Conservation (phyloP, 2,113 vertebrate genomes). For the Ifrita kowaldi region DNA sequence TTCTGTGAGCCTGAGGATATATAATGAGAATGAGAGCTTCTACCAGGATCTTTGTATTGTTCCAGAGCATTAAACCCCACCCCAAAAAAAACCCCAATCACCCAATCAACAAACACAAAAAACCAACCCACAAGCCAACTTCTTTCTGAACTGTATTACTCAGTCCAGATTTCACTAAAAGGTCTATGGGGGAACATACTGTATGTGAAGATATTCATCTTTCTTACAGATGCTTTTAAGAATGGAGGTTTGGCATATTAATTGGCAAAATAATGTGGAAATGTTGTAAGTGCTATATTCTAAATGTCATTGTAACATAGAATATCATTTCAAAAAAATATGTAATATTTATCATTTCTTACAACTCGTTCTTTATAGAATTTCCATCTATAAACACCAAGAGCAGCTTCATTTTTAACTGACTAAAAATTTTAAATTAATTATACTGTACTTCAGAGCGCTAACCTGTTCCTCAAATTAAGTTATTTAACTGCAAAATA, state of each 20-base stretch:
- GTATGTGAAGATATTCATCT: not conserved
- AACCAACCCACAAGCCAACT: not conserved
- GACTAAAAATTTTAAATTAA: not conserved
- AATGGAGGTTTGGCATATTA: not conserved
- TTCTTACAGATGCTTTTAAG: not conserved
- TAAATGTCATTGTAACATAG: not conserved
- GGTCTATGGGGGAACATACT: not conserved
- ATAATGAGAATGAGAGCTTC: not conserved
- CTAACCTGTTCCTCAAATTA: not conserved
- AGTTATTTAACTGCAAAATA: not conserved
- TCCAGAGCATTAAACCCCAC: not conserved
- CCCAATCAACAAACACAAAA: not conserved
- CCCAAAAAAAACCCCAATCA: accelerated
- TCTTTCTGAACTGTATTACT: not conserved
- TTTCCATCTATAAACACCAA: not conserved
- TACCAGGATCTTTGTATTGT: not conserved
- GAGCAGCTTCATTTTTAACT: not conserved
- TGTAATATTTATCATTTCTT: not conserved
- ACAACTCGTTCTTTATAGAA: not conserved
- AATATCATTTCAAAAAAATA: not conserved
- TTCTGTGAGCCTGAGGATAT: not conserved
- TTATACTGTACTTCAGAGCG: not conserved
- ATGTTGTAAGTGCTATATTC: not conserved
- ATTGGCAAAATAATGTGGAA: not conserved
- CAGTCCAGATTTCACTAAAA: not conserved